Evolutionary conservation across 2,797 vertebrate genomes (phyloP).

Genomic region (Glossophaga mutica): DNA sequence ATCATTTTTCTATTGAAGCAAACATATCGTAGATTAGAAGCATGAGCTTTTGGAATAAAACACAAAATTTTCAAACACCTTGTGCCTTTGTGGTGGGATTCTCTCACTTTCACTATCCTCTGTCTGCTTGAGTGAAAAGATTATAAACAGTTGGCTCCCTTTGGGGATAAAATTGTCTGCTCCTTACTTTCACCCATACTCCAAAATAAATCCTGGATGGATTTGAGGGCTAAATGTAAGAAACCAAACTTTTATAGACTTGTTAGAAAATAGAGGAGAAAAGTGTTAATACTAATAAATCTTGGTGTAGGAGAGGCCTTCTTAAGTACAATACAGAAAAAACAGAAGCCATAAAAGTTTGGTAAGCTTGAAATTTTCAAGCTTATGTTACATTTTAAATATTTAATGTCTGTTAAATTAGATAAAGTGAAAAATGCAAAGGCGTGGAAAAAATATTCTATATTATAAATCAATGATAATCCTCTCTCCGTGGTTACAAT

Average conservation of each 20-base stretch:
- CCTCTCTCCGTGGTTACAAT: not conserved
- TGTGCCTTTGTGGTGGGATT: not conserved
- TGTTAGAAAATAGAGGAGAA: not conserved
- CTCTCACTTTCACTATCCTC: not conserved
- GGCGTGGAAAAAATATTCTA: not conserved
- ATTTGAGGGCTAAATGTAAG: conserved; percentile 25
- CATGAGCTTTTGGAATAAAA: not conserved
- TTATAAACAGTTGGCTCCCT: not conserved
- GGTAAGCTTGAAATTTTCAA: not conserved
- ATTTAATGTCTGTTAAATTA: not conserved
- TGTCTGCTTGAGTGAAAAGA: not conserved
- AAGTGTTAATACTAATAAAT: not conserved
- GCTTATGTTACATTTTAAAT: conserved; percentile 17
- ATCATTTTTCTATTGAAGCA: not conserved
- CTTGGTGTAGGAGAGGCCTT: not conserved
- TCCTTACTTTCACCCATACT: not conserved
- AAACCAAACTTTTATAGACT: not conserved
- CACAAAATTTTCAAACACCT: not conserved
- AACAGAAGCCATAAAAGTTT: not conserved
- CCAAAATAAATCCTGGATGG: not conserved
- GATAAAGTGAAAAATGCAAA: not conserved
- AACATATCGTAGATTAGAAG: not conserved
- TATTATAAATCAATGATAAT: not conserved
- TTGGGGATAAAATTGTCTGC: not conserved
- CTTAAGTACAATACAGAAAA: not conserved